Base-by-base conservation (phyloP, 2,888 invertebrate species). In the Junonia oenone region DNA sequence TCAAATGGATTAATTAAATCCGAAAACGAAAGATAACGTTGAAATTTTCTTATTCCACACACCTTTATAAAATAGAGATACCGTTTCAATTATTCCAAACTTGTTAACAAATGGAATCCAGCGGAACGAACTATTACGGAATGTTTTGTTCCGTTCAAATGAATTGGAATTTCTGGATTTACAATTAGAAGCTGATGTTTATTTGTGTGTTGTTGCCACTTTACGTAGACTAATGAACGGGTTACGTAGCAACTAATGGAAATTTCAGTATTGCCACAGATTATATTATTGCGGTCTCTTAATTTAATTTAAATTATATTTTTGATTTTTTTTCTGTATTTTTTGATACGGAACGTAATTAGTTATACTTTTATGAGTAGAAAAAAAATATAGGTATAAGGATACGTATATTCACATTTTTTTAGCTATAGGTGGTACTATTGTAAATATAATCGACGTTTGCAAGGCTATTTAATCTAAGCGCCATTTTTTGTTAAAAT, bases 221-320 rank as follows among this genome's bases (percentile, higher is more conserved):
- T 62, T 54, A 55, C 60, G 59, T 62, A 59, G 56, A 64, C 61
- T 64, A 64, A 66, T 64, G 65, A 66, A 63, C 61, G 63, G 59
- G 62, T 57, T 57, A 59, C 62, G 58, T 62, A 56, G 58, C 47
- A 62, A 64, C 65, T 64, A 62, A 65, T 64, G 64, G 61, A 61
- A 62, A 59, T 64, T 64, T 66, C 49, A 62, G 53, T 55, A 51
- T 35, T 13, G 45, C 37, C 59, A 57, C 37, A 66, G 63, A 33
- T 26, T 40, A 45, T 38, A 48, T 6, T 37, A 22, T 27, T 22
- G 15, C 57, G 22, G 62, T 58, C 29, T 15, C 17, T 2, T 33
- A 53, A 29, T 19, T 27, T 33, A 13, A 15, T 37, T 48, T 37
- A n/a, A n/a, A 5, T 27, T 40, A 14, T 40, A 40, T 17, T 37